A percentile compares a stretch with the other conserved stretches of the same genome.
Conservation (phyloP, 2,888 invertebrate species). For the Steinernema hermaphroditum region DNA sequence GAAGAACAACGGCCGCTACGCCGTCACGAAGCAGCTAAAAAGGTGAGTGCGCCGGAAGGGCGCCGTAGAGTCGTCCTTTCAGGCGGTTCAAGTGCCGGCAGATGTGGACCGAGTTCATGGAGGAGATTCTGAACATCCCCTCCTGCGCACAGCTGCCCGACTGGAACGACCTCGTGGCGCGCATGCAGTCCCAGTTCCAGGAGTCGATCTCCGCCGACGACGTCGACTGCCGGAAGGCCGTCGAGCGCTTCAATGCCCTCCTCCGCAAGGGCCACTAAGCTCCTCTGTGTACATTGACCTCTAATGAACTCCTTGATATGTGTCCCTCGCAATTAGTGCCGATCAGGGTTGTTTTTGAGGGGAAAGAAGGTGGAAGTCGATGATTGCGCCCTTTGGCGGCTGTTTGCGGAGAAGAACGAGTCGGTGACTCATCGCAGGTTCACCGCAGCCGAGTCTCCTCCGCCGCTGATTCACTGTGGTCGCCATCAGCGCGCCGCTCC, state of each 20-base stretch:
- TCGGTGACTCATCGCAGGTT: constrained; percentile 16
- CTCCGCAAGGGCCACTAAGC: background rate
- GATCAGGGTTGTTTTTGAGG: background rate
- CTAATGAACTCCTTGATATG: background rate
- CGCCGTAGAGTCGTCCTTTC: constrained; percentile 29
- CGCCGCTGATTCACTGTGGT: constrained; percentile 21
- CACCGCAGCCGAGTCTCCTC: background rate
- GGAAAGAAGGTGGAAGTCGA: background rate
- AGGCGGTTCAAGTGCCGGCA: constrained; percentile 68
- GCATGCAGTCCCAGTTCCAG: constrained; percentile 56
- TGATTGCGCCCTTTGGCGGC: background rate
- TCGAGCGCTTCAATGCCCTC: constrained; percentile 29
- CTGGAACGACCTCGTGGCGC: constrained; percentile 68
- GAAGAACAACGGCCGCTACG: constrained; percentile 43
- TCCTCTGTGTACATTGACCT: constrained; percentile 5
- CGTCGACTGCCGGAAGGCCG: constrained; percentile 23
- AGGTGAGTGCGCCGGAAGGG: constrained; percentile 50
- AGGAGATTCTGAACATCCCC: constrained; percentile 79
- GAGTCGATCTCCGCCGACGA: constrained; percentile 21
- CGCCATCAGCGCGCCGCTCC: too few relatives aligned
- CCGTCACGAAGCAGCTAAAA: constrained; percentile 53
- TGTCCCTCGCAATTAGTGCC: background rate
- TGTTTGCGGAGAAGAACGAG: background rate
- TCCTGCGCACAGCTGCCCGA: constrained; percentile 79
- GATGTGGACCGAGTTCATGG: constrained; percentile 80